Percentiles rank a stretch among this genome's conserved stretches.
Evolutionary conservation across 2,113 vertebrate genomes (phyloP).

Genomic region (Rousettus leschenaultii): DNA sequence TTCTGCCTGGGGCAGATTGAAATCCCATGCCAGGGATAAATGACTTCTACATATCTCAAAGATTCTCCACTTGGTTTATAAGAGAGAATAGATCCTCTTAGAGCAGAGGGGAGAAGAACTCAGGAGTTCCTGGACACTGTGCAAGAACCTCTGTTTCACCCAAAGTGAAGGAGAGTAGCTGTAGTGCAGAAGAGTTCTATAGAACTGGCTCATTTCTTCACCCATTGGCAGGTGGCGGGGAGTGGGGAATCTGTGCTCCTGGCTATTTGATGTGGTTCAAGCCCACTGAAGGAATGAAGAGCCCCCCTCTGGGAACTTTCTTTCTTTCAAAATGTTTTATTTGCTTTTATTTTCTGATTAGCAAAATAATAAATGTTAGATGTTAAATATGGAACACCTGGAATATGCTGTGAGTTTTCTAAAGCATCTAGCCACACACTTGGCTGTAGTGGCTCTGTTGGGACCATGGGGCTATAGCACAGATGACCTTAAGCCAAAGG

Average conservation of each 20-base stretch:
- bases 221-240: fast-evolving
- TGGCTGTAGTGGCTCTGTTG: neutral
- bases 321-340: neutral
- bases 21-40: neutral
- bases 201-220: too few species aligned
- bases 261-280: neutral
- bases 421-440: neutral
- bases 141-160: neutral
- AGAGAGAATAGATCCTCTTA: neutral
- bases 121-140: neutral
- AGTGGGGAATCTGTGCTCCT: neutral
- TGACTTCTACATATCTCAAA: neutral
- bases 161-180: neutral
- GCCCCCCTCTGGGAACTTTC: neutral
- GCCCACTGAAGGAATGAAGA: neutral
- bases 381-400: neutral
- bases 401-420: neutral
- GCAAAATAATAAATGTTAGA: neutral
- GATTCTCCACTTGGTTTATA: neutral
- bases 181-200: fast-evolving
- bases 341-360: neutral
- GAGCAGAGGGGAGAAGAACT: neutral
- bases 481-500: too few species aligned
- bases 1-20: neutral
- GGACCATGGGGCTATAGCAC: too few species aligned